phyloP scores from a whole-genome alignment of 2,888 invertebrate species.

The Synergus japonicus region DNA sequence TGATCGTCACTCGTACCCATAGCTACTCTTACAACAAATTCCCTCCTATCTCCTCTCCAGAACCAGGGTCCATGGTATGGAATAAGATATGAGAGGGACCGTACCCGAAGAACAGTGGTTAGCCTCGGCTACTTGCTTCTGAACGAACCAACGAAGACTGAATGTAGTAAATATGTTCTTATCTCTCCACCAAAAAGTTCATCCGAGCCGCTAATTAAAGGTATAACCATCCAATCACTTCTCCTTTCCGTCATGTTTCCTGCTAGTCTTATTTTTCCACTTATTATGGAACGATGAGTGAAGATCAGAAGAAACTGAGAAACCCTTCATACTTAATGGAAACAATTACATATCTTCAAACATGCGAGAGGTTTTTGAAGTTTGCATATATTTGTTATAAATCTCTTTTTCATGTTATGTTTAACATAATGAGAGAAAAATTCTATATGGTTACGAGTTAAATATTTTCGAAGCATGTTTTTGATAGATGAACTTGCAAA shows the following conservation, averaged over 20 bases:
- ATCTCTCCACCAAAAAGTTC: conserved; percentile 73
- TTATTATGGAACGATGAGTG: neutral
- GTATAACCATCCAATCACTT: conserved; percentile 63
- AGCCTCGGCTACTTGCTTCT: conserved; percentile 58
- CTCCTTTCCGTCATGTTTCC: conserved; percentile 31
- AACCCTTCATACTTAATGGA: neutral
- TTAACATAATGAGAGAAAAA: neutral
- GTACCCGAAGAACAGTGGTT: conserved; percentile 60
- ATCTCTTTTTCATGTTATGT: neutral
- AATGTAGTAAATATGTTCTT: conserved; percentile 71
- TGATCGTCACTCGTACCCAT: conserved; percentile 8
- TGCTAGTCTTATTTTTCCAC: too few species aligned
- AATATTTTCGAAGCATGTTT: neutral
- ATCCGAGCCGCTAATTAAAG: conserved; percentile 71
- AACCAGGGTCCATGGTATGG: conserved; percentile 41
- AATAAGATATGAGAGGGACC: conserved; percentile 63
- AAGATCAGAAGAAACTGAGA: neutral
- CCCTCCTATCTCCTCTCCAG: conserved; percentile 22
- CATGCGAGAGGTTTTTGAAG: neutral
- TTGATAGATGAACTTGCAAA: neutral
- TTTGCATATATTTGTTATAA: neutral
- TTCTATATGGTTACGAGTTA: neutral
- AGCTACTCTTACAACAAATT: conserved; percentile 32
- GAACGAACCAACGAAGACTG: conserved; percentile 44
- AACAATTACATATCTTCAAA: neutral